A percentile compares a stretch with the other conserved stretches of the same genome.
Conservation (phyloP, 2,888 invertebrate species). For the Polydrusus tereticollis region DNA sequence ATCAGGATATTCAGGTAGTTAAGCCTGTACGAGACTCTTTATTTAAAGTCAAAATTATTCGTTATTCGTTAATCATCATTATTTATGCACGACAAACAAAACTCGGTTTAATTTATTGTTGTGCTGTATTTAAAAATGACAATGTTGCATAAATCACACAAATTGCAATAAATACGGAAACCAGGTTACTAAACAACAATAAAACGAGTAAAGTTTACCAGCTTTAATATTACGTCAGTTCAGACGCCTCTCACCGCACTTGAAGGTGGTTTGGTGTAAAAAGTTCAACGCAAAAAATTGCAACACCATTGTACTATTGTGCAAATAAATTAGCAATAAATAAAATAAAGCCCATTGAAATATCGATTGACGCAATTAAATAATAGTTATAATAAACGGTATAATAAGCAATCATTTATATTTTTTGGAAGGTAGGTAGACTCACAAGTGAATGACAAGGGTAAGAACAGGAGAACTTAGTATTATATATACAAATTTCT, state of each 20-base stretch:
- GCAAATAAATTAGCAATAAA: not conserved
- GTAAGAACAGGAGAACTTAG: no score
- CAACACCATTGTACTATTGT: not conserved
- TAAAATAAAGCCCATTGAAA: not conserved
- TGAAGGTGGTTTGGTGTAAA: constrained; percentile 23
- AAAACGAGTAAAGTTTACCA: not conserved
- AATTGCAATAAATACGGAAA: constrained; percentile 12
- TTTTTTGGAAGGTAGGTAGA: no score
- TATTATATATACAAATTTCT: no score
- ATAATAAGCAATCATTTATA: no score
- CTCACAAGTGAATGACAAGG: no score
- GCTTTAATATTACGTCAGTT: constrained; percentile 10
- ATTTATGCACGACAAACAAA: not conserved
- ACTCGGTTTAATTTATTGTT: not conserved
- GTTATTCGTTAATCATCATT: no score
- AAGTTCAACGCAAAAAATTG: constrained; percentile 8
- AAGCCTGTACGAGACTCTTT: no score
- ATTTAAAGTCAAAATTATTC: no score
- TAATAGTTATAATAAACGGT: not conserved
- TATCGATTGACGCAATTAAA: not conserved
- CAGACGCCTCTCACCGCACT: constrained; percentile 25
- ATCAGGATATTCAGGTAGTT: no score
- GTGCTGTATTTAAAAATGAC: not conserved
- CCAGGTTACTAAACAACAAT: not conserved
- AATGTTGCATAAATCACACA: constrained; percentile 1